phyloP scores from a whole-genome alignment of 2,888 invertebrate genomes.

The Ophraella communa region DNA sequence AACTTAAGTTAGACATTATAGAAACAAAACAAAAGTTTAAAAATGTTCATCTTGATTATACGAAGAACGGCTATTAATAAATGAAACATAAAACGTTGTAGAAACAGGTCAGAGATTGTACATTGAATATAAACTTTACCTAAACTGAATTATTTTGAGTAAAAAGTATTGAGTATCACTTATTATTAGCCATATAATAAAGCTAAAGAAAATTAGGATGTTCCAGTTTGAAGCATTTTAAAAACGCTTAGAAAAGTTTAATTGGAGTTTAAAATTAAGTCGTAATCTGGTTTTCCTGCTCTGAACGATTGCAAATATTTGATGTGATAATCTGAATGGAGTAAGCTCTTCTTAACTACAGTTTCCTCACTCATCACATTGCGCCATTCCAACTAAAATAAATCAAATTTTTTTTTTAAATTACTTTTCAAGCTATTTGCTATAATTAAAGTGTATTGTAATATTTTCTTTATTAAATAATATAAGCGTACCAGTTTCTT shows the following conservation, averaged over 20 bases:
- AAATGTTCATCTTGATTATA: background rate
- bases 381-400: conserved; percentile 71
- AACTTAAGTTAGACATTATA: background rate
- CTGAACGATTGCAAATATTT: conserved; percentile 72
- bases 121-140: too few relatives aligned
- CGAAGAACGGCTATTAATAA: too few relatives aligned
- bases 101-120: too few relatives aligned
- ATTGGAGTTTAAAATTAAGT: conserved; percentile 54
- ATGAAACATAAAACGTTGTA: too few relatives aligned
- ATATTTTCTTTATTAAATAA: conserved; percentile 1
- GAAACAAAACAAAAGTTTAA: background rate
- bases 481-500: conserved; percentile 65
- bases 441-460: too few relatives aligned
- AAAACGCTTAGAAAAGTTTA: too few relatives aligned
- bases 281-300: conserved; percentile 74
- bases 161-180: background rate
- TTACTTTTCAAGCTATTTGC: too few relatives aligned
- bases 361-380: conserved; percentile 73
- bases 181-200: background rate
- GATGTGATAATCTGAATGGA: conserved; percentile 74
- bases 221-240: background rate
- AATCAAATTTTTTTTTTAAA: too few relatives aligned
- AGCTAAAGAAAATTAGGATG: background rate
- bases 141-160: background rate
- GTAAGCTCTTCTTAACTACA: conserved; percentile 71